phyloP scores from a whole-genome alignment of 37 sponge, comb jelly and placozoan genomes.

The Hexactinellida sp. region DNA sequence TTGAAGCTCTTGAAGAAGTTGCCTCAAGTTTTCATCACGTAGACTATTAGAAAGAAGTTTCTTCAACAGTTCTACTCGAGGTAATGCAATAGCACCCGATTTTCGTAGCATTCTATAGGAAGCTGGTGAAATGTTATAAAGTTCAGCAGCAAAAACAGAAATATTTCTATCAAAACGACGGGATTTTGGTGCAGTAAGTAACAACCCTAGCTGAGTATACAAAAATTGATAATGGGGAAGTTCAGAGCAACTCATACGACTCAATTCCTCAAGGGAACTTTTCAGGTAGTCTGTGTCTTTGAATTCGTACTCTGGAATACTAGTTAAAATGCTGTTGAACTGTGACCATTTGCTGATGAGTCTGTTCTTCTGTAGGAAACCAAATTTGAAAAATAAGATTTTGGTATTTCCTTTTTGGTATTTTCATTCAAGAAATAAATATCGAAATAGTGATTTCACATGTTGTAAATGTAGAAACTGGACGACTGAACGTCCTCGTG shows the following conservation, averaged over 20 bases:
- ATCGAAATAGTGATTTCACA: neutral
- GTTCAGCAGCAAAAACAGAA: neutral
- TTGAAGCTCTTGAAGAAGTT: too few species aligned
- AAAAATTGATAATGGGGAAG: neutral
- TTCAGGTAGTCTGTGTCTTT: neutral
- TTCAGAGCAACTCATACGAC: too few species aligned
- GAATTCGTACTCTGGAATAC: too few species aligned
- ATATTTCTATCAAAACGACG: neutral
- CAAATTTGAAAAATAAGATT: neutral
- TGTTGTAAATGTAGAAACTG: neutral
- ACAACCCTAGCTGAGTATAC: neutral
- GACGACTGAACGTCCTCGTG: neutral
- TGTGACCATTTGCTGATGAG: neutral
- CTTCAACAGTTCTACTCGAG: too few species aligned
- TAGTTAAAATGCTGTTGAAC: neutral
- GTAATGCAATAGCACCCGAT: too few species aligned
- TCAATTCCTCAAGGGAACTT: neutral
- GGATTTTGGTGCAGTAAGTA: neutral
- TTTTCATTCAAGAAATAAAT: neutral
- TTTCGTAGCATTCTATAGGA: neutral
- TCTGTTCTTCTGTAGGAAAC: neutral
- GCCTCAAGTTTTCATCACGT: too few species aligned
- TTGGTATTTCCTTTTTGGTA: neutral
- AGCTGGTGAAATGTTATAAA: neutral
- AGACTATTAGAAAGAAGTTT: too few species aligned